Evolutionary conservation across 2,113 vertebrate genomes (phyloP).

Genomic region (Arenaria interpres): DNA sequence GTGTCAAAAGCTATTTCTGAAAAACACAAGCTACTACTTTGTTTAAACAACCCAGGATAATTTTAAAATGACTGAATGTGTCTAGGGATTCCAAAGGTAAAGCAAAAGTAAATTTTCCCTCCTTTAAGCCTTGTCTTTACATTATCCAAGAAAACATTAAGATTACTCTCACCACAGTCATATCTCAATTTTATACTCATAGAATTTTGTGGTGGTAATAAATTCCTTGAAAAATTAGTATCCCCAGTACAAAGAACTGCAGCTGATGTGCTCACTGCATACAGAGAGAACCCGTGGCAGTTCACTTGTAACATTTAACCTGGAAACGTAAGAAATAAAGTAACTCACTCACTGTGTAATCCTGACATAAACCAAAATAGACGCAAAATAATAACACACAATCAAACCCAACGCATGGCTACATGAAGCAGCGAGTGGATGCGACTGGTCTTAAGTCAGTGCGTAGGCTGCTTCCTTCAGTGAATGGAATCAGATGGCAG

Average conservation of each 20-base stretch:
- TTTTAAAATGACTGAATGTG: neutral
- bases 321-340: neutral
- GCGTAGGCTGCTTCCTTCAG: neutral
- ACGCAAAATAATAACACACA: neutral
- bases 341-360: neutral
- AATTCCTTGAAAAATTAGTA: conserved; percentile 24
- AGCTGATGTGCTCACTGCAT: neutral
- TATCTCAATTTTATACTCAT: conserved; percentile 17
- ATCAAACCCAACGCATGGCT: neutral
- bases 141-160: neutral
- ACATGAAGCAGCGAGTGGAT: neutral
- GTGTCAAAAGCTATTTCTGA: conserved; percentile 37
- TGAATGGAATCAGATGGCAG: neutral
- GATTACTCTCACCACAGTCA: neutral
- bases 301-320: neutral
- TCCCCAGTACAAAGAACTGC: neutral
- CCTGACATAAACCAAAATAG: neutral
- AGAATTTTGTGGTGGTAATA: conserved; percentile 4
- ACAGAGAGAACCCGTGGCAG: neutral
- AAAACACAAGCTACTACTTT: conserved; percentile 31
- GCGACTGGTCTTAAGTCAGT: neutral
- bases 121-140: neutral
- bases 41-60: conserved; percentile 20
- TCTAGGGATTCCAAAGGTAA: conserved; percentile 19
- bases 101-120: conserved; percentile 29